Evolutionary conservation across 2,797 vertebrate genomes (phyloP), one percentile per base, ranked within the genome.

Genomic region (Aulostomus chinensis): DNA sequence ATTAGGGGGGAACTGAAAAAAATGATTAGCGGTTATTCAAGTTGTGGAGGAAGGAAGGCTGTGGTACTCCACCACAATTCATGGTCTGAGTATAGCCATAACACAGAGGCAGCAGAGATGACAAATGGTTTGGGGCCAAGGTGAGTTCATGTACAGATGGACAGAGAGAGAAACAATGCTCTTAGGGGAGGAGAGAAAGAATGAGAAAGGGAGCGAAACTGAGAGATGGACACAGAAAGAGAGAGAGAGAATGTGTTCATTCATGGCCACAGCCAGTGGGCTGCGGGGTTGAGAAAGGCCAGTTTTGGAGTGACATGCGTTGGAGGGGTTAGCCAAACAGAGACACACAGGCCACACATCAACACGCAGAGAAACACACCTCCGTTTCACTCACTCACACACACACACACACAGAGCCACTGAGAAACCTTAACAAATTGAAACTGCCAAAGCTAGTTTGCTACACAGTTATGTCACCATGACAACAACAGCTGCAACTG

Each of bases 301-400:
- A 71, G 26, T 22, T 48, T 36, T 62, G 51, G 43, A 73, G 72
- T 64, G 68, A 73, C 78, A 73, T 70, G 81, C 11, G 76, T 85
- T 36, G 83, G 83, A 81, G 75, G 79, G 83, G 86, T 87, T 87
- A 88, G 60, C 52, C 55, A 85, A 86, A 88, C 85, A 84, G 58
- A 63, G 62, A 58, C 48, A 54, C 55, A 37, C 64, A 47, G 48
- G 45, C 22, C 21, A 33, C 16, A 16, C 24, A 50, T 18, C 35
- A 38, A 51, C 22, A 51, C 39, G 33, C 36, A 31, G 15, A 32
- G 13, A n/a, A 13, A 51, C 48, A 40, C 13, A 12, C 10, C 30
- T 24, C 8, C 14, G 1, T n/a, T n/a, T n/a, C 12, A n/a, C n/a
- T n/a, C n/a, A n/a, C 25, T 32, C 11, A 38, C 25, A 33, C 4